A percentile compares a stretch with the other conserved stretches of the same genome.
Conservation (phyloP, 1,140 invertebrate species). For the Heliconius hermathena region DNA sequence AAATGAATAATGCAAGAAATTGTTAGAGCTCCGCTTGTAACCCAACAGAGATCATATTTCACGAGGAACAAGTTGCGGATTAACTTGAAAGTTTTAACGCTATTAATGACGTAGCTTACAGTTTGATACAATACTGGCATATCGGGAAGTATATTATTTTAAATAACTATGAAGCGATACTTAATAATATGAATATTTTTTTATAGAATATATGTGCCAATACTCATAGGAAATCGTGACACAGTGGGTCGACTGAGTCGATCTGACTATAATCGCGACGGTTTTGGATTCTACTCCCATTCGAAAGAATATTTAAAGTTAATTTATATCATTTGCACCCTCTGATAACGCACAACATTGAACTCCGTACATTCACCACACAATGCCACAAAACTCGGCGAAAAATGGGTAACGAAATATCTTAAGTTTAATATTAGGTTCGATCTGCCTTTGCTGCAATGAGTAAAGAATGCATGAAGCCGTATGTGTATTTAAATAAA, state of each 20-base stretch:
- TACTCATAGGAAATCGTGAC: not conserved
- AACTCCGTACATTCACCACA: too few species aligned
- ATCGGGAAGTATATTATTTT: too few species aligned
- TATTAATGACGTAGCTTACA: not conserved
- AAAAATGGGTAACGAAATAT: too few species aligned
- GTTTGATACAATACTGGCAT: not conserved
- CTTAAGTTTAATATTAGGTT: too few species aligned
- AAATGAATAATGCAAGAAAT: not conserved
- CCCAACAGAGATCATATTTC: slow-evolving; percentile 10
- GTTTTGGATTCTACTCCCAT: not conserved
- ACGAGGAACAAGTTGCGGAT: not conserved
- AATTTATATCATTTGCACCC: too few species aligned
- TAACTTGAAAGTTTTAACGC: not conserved
- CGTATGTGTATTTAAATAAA: too few species aligned
- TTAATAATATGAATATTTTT: not conserved
- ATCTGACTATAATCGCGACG: not conserved
- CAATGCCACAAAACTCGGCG: too few species aligned
- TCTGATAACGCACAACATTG: not conserved
- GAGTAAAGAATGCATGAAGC: too few species aligned
- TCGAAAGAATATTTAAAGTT: too few species aligned
- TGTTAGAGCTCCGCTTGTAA: not conserved
- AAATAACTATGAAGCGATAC: too few species aligned
- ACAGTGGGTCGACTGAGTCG: not conserved
- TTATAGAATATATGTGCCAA: not conserved
- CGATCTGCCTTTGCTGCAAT: too few species aligned